phyloP scores from a whole-genome alignment of 2,113 vertebrate genomes.

The Chlorocebus sabaeus region DNA sequence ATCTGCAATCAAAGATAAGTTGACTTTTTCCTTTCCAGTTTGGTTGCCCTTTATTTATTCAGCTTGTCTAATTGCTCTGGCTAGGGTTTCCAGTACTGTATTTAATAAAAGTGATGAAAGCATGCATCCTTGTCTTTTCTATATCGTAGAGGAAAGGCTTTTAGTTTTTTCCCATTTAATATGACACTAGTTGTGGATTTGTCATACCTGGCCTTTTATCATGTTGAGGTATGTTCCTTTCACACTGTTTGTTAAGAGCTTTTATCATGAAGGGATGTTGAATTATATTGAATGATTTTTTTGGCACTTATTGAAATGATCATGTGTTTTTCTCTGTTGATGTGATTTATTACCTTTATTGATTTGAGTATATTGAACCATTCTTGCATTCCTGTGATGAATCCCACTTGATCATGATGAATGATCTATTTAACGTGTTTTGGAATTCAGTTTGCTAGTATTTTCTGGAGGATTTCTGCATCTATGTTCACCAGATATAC shows the following conservation, averaged over 20 bases:
- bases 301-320: not conserved
- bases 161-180: not conserved
- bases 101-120: not conserved
- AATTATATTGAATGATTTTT: not conserved
- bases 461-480: not conserved
- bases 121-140: not conserved
- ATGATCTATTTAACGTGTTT: not conserved
- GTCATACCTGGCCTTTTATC: not conserved
- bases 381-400: not conserved
- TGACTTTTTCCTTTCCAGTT: not conserved
- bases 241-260: not conserved
- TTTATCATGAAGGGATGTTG: not conserved
- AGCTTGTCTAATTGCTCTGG: not conserved
- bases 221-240: not conserved
- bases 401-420: not conserved
- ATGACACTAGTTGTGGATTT: not conserved
- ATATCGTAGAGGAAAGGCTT: not conserved
- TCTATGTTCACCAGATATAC: not conserved
- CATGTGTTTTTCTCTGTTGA: not conserved
- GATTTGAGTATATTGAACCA: not conserved
- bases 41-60: not conserved
- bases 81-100: not conserved
- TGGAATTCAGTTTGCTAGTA: not conserved
- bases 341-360: not conserved
- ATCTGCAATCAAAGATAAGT: not conserved